Evolutionary conservation across 1,140 invertebrate species (phyloP).

Genomic region (Calliphora vicina): DNA sequence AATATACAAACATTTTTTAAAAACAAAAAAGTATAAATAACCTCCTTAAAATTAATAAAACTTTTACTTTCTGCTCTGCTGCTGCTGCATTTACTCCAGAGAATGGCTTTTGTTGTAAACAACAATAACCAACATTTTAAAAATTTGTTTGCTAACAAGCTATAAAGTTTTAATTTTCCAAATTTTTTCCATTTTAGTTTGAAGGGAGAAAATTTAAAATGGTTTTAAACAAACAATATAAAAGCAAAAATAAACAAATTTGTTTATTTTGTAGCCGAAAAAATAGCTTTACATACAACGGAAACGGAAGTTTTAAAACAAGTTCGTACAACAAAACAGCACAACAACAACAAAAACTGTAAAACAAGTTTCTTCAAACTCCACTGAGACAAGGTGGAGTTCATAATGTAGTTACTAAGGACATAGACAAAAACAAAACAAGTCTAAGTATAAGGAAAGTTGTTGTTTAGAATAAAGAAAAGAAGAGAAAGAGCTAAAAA

Average conservation of each 20-base stretch:
- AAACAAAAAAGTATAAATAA: too few relatives aligned
- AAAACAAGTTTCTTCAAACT: not conserved
- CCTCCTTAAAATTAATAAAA: not conserved
- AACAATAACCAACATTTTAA: not conserved
- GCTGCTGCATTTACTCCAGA: not conserved
- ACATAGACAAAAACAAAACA: not conserved
- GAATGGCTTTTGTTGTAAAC: not conserved
- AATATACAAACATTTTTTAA: too few relatives aligned
- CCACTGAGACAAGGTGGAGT: not conserved
- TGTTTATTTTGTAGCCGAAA: not conserved
- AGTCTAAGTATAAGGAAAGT: not conserved
- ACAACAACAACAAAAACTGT: not conserved
- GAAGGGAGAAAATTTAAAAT: not conserved
- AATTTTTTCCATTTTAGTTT: too few relatives aligned
- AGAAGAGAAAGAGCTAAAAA: too few relatives aligned
- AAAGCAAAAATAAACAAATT: too few relatives aligned
- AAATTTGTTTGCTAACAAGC: not conserved
- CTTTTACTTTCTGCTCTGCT: not conserved
- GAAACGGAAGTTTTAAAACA: not conserved
- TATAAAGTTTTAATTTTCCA: not conserved
- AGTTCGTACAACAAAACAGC: not conserved
- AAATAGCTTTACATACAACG: not conserved
- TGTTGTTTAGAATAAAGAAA: not conserved
- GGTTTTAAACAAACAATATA: not conserved
- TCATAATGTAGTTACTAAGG: not conserved